Conservation (phyloP, 2,797 vertebrate genomes). For the Paedocypris micromegethes region DNA sequence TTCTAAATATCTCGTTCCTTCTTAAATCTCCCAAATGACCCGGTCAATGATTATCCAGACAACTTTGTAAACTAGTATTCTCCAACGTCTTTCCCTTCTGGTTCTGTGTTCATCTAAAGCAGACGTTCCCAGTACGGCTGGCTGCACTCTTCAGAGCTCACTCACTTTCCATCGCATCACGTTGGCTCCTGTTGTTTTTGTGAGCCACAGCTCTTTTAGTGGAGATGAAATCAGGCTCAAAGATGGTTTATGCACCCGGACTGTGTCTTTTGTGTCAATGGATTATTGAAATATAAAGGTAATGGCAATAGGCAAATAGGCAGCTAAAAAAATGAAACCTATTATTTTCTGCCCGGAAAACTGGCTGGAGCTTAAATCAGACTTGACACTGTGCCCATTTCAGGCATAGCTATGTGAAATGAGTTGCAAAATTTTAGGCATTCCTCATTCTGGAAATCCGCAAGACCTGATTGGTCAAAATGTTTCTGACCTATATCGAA, state of each 20-base stretch:
- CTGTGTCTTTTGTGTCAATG: constrained; percentile 22
- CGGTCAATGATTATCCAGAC: constrained; percentile 1
- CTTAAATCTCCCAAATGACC: background rate
- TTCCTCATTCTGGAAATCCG: background rate
- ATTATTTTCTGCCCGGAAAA: constrained; percentile 19
- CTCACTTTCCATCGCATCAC: constrained; percentile 40
- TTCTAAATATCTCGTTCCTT: background rate
- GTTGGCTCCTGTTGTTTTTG: constrained; percentile 29
- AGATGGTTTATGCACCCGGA: constrained; percentile 24
- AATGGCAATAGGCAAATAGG: constrained; percentile 16
- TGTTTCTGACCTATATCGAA: constrained; percentile 20
- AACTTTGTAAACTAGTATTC: constrained; percentile 1
- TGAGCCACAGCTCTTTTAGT: constrained; percentile 32
- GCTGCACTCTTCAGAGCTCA: constrained; percentile 36
- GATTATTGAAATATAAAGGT: constrained; percentile 38
- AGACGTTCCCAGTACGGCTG: constrained; percentile 38
- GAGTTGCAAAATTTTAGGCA: constrained; percentile 6
- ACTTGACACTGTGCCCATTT: constrained; percentile 10
- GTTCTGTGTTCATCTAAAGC: constrained; percentile 10
- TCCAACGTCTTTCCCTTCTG: background rate
- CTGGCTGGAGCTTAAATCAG: constrained; percentile 19
- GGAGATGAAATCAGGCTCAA: constrained; percentile 37
- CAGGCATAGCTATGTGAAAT: constrained; percentile 6
- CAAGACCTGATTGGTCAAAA: constrained; percentile 12
- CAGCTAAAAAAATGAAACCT: constrained; percentile 14